A percentile compares a stretch with the other conserved stretches of the same genome.
Conservation (phyloP, 2,113 vertebrate genomes). For the Sapajus apella region DNA sequence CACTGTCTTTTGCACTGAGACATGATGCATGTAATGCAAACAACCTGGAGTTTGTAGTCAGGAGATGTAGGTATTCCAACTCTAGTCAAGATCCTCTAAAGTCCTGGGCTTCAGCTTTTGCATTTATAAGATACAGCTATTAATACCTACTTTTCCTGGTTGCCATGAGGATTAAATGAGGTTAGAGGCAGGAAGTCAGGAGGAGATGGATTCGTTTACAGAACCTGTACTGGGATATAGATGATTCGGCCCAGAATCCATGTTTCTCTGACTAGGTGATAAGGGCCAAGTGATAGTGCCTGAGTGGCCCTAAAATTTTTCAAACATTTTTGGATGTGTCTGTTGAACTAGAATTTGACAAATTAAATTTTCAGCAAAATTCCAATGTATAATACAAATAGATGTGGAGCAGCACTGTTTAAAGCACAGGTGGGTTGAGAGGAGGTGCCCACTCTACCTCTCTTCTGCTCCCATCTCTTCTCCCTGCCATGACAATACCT, state of each 20-base stretch:
- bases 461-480: not conserved
- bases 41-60: not conserved
- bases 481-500: not conserved
- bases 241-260: not conserved
- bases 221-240: not conserved
- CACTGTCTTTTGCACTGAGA: not conserved
- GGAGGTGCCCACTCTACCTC: not conserved
- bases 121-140: not conserved
- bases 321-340: not conserved
- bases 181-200: not conserved
- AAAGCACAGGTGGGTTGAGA: not conserved
- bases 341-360: not conserved
- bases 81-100: not conserved
- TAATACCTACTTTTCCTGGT: not conserved
- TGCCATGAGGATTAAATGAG: not conserved
- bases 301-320: not conserved
- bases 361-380: conserved; percentile 7
- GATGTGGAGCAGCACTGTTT: not conserved
- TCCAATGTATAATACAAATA: not conserved
- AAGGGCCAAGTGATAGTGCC: not conserved
- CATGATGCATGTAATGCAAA: not conserved
- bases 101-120: not conserved
- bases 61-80: not conserved
- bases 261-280: not conserved
- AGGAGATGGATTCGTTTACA: not conserved